Conservation (phyloP, 2,113 vertebrate species). For the Neogale vison region DNA sequence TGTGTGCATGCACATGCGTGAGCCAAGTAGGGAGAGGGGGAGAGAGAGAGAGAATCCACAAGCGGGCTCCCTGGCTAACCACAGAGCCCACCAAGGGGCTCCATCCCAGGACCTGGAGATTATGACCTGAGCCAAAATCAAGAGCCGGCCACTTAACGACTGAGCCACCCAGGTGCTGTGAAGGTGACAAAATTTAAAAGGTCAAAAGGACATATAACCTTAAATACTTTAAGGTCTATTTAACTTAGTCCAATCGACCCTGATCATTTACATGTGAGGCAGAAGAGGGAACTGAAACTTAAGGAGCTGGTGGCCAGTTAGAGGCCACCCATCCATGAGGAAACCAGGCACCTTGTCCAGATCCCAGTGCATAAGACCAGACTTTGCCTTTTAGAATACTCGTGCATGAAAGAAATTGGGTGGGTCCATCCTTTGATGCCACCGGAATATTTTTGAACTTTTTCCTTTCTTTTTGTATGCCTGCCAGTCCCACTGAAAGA, state of each 20-base stretch:
- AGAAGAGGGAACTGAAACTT: slow-evolving; percentile 1
- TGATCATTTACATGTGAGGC: background rate
- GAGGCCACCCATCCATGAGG: background rate
- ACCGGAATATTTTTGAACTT: slow-evolving; percentile 53
- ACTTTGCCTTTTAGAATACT: background rate
- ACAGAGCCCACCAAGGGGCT: background rate
- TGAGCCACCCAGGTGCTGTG: background rate
- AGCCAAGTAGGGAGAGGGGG: background rate
- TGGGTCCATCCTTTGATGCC: slow-evolving; percentile 9
- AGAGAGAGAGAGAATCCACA: background rate
- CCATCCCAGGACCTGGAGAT: background rate
- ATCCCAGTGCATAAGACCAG: background rate
- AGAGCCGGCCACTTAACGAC: background rate
- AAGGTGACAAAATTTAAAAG: background rate
- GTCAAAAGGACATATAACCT: background rate
- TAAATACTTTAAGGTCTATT: background rate
- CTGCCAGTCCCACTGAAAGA: slow-evolving; percentile 34
- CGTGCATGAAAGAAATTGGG: background rate
- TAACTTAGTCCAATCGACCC: background rate
- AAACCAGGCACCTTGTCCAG: background rate
- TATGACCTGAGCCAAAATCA: background rate
- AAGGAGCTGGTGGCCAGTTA: background rate
- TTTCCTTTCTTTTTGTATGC: slow-evolving; percentile 47
- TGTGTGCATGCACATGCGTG: accelerated
- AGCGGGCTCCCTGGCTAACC: background rate